Evolutionary conservation across 2,888 invertebrate species (phyloP).

Genomic region (Monochamus alternatus): DNA sequence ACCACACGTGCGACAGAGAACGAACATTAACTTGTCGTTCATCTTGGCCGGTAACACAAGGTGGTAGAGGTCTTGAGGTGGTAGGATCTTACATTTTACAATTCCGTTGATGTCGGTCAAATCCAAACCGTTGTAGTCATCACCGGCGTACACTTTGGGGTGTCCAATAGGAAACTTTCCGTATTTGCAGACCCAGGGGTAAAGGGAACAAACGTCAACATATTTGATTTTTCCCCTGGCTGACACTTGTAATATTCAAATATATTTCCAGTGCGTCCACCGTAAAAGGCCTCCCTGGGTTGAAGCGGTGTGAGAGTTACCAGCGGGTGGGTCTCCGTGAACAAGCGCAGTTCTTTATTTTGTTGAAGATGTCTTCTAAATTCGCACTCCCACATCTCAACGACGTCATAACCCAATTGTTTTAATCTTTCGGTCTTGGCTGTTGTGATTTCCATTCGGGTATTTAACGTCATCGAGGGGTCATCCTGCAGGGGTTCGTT

Average conservation of each 20-base stretch:
- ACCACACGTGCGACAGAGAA: background rate
- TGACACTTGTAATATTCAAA: background rate
- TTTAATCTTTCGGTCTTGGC: background rate
- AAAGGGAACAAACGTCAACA: conserved; percentile 56
- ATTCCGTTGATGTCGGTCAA: background rate
- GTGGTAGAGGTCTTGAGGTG: background rate
- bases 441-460: background rate
- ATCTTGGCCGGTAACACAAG: too few relatives aligned
- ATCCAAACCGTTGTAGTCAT: background rate
- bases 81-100: conserved; percentile 8
- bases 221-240: conserved; percentile 50
- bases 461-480: background rate
- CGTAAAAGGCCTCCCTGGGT: background rate
- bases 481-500: background rate
- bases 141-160: too few relatives aligned
- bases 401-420: background rate
- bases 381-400: conserved; percentile 2
- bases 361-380: background rate
- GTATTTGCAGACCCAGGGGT: conserved; percentile 23
- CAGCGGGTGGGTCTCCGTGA: too few relatives aligned
- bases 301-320: background rate
- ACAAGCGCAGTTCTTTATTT: background rate
- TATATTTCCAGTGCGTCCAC: background rate
- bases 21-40: too few relatives aligned
- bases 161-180: conserved; percentile 2